Evolutionary conservation across 2,113 vertebrate genomes (phyloP).

Genomic region (Genyomyrus donnyi): DNA sequence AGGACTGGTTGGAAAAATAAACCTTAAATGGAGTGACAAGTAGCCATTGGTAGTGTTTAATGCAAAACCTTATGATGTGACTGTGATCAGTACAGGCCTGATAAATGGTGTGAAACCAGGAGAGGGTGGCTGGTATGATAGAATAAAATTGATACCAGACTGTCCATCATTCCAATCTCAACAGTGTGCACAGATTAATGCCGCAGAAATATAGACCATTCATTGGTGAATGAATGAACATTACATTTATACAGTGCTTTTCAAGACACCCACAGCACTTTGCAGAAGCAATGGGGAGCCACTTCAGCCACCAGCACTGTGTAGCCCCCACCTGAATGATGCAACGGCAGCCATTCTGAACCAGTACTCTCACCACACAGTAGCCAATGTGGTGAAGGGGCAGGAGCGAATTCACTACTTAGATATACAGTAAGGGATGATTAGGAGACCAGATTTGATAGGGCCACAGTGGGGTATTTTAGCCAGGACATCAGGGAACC

Average conservation of each 20-base stretch:
- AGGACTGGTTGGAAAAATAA: background rate
- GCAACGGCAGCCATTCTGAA: background rate
- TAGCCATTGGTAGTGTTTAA: background rate
- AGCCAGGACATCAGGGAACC: no score
- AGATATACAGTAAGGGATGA: background rate
- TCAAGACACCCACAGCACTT: no score
- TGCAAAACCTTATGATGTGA: background rate
- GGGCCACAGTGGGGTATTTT: no score
- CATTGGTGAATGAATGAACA: background rate
- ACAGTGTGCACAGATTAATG: background rate
- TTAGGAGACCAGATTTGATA: background rate
- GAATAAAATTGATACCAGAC: background rate
- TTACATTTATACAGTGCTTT: background rate
- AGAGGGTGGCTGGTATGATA: background rate
- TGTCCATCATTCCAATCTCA: background rate
- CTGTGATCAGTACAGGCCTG: background rate
- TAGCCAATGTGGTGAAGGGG: background rate
- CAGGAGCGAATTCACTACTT: background rate
- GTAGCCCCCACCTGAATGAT: background rate
- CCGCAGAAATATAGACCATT: background rate
- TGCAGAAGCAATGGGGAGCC: background rate
- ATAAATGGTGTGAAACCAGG: background rate
- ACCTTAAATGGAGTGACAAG: background rate
- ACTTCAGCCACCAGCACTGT: background rate
- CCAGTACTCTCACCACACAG: background rate